Evolutionary conservation across 2,888 invertebrate genomes (phyloP), one percentile per base, ranked within the genome.

Genomic region (Tipula lateralis): DNA sequence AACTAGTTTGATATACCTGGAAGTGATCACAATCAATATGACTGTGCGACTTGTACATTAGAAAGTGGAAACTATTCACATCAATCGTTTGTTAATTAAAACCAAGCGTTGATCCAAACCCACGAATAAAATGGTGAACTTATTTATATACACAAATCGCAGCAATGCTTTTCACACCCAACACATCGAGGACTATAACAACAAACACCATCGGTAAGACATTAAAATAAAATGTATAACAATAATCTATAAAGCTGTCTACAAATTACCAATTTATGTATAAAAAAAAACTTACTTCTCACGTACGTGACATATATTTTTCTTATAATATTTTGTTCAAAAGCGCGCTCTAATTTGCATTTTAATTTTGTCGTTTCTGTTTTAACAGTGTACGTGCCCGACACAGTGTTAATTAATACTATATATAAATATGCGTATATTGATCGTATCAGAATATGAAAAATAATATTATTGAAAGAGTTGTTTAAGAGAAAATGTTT

Each of bases 181-280:
- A 9, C 24, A 1, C 19, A 0, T 66, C 24, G 66, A 66, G 66
- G 66, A 66, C 24, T 24, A 3, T 0, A 66, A 66, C 7, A 66
- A 66, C 19, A 19, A 24, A 24, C 66, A 66, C 2, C 9, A 9
- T 9, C 66, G 24, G 24, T 66, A 66, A 66, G n/a, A n/a, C n/a
- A 66, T 66, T 66, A 12, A 66, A 66, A 19, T 66, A 24, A 66
- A 66, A 66, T 66, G 66, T 66, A 66, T 66, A 66, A 19, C 66
- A 66, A 66, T 66, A n/a, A 66, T 66, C 66, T 66, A 66, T 66
- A 66, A 66, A 66, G 66, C 66, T 66, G 66, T 66, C 66, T 24
- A 66, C 66, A 66, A 66, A 66, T 66, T 66, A 66, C 24, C 66
- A 66, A 66, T 66, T 66, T 66, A 66, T 66, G 66, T 24, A 66